These are phyloP conservation scores for Spheniscus mendiculus DNA, from an alignment of 2,113 vertebrate species.

Conservation along the genomic window DNA sequence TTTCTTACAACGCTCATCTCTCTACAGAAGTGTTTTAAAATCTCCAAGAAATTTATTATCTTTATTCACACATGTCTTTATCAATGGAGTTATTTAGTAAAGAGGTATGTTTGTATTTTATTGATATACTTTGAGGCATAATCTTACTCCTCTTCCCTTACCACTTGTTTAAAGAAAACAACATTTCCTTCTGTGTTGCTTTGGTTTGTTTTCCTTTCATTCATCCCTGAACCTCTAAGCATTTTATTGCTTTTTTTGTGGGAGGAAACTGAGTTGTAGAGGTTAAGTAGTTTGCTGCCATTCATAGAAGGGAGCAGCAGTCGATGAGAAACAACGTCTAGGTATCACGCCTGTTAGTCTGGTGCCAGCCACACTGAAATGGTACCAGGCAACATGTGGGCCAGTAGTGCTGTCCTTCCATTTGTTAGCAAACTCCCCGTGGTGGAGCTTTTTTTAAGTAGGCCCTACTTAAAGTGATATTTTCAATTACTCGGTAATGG, in stretches of 20 bases:
- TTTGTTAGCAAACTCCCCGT: background rate
- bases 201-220: conserved; percentile 20
- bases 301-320: background rate
- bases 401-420: background rate
- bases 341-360: background rate
- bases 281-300: background rate
- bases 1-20: background rate
- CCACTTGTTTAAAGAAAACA: conserved; percentile 8
- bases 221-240: background rate
- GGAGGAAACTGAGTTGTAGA: background rate
- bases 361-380: background rate
- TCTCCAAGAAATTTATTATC: background rate
- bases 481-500: background rate
- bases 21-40: background rate
- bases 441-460: background rate
- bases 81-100: conserved; percentile 46
- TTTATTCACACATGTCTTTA: conserved; percentile 28
- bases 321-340: background rate
- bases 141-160: background rate
- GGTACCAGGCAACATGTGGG: background rate
- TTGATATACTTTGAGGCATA: conserved; percentile 29
- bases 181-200: background rate
- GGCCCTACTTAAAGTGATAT: background rate
- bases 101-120: conserved; percentile 30
- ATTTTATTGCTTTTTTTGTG: background rate